phyloP scores from a whole-genome alignment of 2,113 vertebrate genomes.

The Elgaria multicarinata region DNA sequence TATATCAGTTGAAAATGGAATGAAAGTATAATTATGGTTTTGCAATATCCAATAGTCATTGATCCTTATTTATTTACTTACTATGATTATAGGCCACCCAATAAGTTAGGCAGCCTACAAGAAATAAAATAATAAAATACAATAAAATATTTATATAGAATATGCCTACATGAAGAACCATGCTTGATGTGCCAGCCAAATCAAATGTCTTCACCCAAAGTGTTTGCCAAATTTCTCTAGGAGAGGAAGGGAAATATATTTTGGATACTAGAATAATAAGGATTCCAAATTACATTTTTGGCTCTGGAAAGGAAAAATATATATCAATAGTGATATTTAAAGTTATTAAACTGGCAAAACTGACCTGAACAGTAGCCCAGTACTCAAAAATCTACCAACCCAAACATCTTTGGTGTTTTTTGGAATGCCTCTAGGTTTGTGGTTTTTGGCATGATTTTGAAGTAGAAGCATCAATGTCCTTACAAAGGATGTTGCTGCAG shows the following conservation, averaged over 20 bases:
- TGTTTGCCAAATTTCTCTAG: background rate
- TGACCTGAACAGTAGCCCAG: slow-evolving; percentile 29
- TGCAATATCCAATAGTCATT: background rate
- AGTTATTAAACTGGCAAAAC: slow-evolving; percentile 19
- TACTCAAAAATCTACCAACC: slow-evolving; percentile 38
- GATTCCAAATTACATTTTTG: background rate
- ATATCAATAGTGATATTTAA: background rate
- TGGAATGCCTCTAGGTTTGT: background rate
- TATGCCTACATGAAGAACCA: background rate
- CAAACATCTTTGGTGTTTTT: slow-evolving; percentile 29
- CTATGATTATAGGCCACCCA: background rate
- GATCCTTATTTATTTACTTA: background rate
- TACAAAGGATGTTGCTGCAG: background rate
- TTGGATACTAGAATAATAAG: slow-evolving; percentile 8
- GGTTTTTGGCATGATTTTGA: slow-evolving; percentile 9
- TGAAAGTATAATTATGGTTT: background rate
- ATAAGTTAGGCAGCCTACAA: background rate
- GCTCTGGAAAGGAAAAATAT: background rate
- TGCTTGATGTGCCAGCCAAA: slow-evolving; percentile 7
- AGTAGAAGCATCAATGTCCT: background rate
- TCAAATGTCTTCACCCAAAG: slow-evolving; percentile 1
- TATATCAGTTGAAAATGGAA: background rate
- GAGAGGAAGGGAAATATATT: background rate
- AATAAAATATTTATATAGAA: slow-evolving; percentile 1
- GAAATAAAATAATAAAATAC: background rate